Percentiles rank a stretch among this genome's conserved stretches.
phyloP scores from a whole-genome alignment of 30 jellyfish, hydroid and myxozoan genomes.

The Catostylus mosaicus region DNA sequence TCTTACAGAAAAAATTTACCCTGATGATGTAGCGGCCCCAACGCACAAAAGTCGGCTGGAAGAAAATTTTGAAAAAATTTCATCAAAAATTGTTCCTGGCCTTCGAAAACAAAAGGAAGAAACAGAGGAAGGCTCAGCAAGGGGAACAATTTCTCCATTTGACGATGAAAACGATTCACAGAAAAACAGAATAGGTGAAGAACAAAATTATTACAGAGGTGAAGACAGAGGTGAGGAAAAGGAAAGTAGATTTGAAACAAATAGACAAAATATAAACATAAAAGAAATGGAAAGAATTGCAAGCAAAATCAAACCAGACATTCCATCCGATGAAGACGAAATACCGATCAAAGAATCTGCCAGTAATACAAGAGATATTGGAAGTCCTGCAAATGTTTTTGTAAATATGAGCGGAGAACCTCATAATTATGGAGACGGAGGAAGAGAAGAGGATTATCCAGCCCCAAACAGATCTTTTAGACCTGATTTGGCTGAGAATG shows the following conservation, averaged over 20 bases:
- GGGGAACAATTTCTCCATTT: slow-evolving; percentile 69
- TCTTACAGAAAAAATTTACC: slow-evolving; percentile 48
- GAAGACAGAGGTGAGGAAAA: neutral
- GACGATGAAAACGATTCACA: slow-evolving; percentile 61
- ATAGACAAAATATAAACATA: neutral
- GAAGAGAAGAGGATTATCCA: slow-evolving; percentile 43
- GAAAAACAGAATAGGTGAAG: slow-evolving; percentile 12
- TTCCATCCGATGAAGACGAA: slow-evolving; percentile 53
- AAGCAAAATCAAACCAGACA: slow-evolving; percentile 27
- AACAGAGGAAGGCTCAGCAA: slow-evolving; percentile 54
- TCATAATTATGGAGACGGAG: slow-evolving; percentile 64
- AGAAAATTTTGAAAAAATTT: slow-evolving; percentile 9
- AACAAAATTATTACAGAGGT: neutral
- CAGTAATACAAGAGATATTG: slow-evolving; percentile 41
- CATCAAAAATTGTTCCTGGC: slow-evolving; percentile 53
- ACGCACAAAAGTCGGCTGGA: slow-evolving; percentile 56
- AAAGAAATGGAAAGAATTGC: slow-evolving; percentile 56
- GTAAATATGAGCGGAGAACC: slow-evolving; percentile 74
- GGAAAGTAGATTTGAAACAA: neutral
- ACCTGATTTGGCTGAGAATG: slow-evolving; percentile 20
- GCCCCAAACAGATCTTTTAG: slow-evolving; percentile 36
- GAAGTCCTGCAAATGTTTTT: slow-evolving; percentile 44
- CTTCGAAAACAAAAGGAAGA: slow-evolving; percentile 6
- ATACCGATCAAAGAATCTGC: slow-evolving; percentile 22
- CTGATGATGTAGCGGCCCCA: slow-evolving; percentile 58